Conservation (phyloP, 2,113 vertebrate species). For the Oophaga pumilio region DNA sequence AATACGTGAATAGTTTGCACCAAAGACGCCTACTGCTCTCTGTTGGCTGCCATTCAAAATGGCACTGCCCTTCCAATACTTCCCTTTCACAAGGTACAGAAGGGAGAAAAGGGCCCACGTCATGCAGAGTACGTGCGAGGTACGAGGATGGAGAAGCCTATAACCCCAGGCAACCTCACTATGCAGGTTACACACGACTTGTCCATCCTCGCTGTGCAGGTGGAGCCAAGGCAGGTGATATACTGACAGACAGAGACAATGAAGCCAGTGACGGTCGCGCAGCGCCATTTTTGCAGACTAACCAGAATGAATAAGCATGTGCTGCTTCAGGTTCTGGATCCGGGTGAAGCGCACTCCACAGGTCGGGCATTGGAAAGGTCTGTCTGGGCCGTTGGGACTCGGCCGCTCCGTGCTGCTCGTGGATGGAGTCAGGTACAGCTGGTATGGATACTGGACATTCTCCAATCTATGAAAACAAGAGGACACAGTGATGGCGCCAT, state of each 20-base stretch:
- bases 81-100: too few species aligned
- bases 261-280: too few species aligned
- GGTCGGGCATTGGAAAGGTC: slow-evolving; percentile 95
- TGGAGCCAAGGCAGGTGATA: neutral
- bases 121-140: too few species aligned
- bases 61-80: neutral
- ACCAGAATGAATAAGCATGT: slow-evolving; percentile 99
- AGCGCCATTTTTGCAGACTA: slow-evolving; percentile 52
- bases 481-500: neutral
- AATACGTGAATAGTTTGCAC: neutral
- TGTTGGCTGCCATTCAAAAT: neutral
- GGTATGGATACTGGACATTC: slow-evolving; percentile 94
- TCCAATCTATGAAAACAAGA: slow-evolving; percentile 79
- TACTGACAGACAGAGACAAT: neutral
- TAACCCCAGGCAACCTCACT: too few species aligned
- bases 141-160: too few species aligned
- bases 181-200: neutral
- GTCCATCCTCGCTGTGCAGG: neutral
- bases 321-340: slow-evolving; percentile 98
- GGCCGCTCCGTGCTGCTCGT: slow-evolving; percentile 86
- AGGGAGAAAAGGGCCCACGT: too few species aligned
- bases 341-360: slow-evolving; percentile 97
- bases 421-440: slow-evolving; percentile 95
- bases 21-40: neutral
- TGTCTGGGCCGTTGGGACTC: slow-evolving; percentile 90